These are phyloP conservation scores for Pteromalus puparum DNA, from an alignment of 1,140 invertebrate genomes.

Conservation along the genomic window DNA sequence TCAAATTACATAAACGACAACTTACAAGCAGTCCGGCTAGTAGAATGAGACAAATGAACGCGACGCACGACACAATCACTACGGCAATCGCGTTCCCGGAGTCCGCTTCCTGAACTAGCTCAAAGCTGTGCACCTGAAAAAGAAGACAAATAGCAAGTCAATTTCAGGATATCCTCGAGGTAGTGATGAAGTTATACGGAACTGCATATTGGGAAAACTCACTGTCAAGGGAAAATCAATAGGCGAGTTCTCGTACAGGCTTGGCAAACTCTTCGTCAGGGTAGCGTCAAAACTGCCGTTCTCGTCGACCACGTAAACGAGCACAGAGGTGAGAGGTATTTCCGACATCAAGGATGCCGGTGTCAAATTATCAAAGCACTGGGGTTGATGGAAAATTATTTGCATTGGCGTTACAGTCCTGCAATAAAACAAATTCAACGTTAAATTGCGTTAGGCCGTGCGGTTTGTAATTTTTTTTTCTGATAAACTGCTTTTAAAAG, in stretches of 20 bases:
- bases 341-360: constrained; percentile 15
- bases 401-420: constrained; percentile 63
- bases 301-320: constrained; percentile 68
- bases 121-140: constrained; percentile 69
- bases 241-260: constrained; percentile 60
- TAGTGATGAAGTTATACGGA: not conserved
- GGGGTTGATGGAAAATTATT: constrained; percentile 65
- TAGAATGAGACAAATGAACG: constrained; percentile 77
- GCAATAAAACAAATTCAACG: constrained; percentile 24
- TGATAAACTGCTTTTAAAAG: not conserved
- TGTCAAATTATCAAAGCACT: constrained; percentile 56
- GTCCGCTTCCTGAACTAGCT: constrained; percentile 70
- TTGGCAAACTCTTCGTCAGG: constrained; percentile 68
- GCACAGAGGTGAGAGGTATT: constrained; percentile 58
- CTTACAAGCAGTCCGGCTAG: constrained; percentile 82
- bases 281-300: constrained; percentile 64
- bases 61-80: constrained; percentile 75
- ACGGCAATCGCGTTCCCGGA: constrained; percentile 75
- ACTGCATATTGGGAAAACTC: constrained; percentile 46
- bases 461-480: not conserved
- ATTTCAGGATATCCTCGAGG: not conserved
- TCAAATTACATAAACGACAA: constrained; percentile 38
- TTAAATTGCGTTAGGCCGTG: not conserved
- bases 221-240: constrained; percentile 58
- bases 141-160: constrained; percentile 48